Conservation (phyloP, 2,113 vertebrate species). For the Mesocricetus auratus region DNA sequence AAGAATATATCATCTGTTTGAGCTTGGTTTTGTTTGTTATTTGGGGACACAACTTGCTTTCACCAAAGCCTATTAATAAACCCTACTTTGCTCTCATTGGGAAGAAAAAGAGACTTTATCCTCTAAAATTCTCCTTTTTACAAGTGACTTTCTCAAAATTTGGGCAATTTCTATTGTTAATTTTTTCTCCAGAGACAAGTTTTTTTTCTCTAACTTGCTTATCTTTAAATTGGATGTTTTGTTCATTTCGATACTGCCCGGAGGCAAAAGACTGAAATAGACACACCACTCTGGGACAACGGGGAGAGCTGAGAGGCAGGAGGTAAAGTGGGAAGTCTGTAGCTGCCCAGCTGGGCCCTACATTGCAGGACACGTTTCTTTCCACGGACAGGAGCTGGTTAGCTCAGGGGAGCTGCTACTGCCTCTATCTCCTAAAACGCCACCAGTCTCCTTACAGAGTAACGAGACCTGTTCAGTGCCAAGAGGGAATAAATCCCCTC, state of each 20-base stretch:
- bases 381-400: neutral
- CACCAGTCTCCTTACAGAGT: neutral
- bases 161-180: neutral
- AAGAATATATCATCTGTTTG: neutral
- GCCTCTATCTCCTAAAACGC: no score
- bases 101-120: conserved; percentile 11
- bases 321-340: neutral
- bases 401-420: neutral
- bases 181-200: neutral
- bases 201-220: neutral
- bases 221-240: neutral
- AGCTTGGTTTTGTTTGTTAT: neutral
- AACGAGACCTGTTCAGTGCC: neutral
- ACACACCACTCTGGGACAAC: neutral
- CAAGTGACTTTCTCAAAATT: neutral
- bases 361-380: neutral
- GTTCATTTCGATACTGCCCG: neutral
- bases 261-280: neutral
- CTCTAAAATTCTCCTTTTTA: conserved; percentile 12
- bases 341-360: no score
- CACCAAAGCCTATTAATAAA: neutral
- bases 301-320: neutral
- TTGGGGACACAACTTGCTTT: neutral
- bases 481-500: neutral
- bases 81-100: neutral